Percentiles rank a stretch among this genome's conserved stretches.
Conservation (phyloP, 2,888 invertebrate species). For the Busseola fusca region DNA sequence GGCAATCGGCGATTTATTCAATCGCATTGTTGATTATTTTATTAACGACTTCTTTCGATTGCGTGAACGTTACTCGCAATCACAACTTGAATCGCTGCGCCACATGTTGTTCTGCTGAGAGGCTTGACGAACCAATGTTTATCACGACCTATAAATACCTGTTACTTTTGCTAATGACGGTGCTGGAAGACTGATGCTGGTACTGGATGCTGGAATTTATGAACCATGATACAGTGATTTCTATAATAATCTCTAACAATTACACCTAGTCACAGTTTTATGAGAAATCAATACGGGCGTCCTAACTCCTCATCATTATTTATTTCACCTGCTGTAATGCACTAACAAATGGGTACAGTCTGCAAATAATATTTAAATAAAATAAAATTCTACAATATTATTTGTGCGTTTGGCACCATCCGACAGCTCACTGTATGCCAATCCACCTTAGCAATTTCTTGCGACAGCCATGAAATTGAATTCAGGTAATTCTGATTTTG, state of each 20-base stretch:
- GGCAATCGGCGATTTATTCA: slow-evolving; percentile 85
- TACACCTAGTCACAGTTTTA: slow-evolving; percentile 52
- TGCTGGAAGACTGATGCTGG: slow-evolving; percentile 11
- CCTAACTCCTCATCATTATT: slow-evolving; percentile 49
- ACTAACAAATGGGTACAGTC: slow-evolving; percentile 38
- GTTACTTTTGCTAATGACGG: slow-evolving; percentile 38
- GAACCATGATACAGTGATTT: slow-evolving; percentile 37
- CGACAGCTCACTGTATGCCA: not conserved
- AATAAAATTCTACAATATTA: no score
- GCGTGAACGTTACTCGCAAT: slow-evolving; percentile 71
- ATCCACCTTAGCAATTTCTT: slow-evolving; percentile 15
- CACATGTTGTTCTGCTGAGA: slow-evolving; percentile 68
- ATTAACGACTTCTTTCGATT: slow-evolving; percentile 76
- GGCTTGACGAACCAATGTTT: slow-evolving; percentile 70
- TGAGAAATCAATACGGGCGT: slow-evolving; percentile 54
- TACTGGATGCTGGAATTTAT: slow-evolving; percentile 31
- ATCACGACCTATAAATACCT: slow-evolving; percentile 59
- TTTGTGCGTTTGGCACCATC: not conserved
- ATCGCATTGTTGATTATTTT: slow-evolving; percentile 83
- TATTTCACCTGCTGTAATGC: slow-evolving; percentile 34
- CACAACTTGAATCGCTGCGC: slow-evolving; percentile 65
- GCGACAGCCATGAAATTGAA: slow-evolving; percentile 20
- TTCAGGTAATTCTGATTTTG: slow-evolving; percentile 26
- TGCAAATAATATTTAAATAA: slow-evolving; percentile 18
- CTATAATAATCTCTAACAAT: slow-evolving; percentile 54